A percentile compares a stretch with the other conserved stretches of the same genome.
Conservation (phyloP, 2,888 invertebrate species). For the Muschampia plurimacula region DNA sequence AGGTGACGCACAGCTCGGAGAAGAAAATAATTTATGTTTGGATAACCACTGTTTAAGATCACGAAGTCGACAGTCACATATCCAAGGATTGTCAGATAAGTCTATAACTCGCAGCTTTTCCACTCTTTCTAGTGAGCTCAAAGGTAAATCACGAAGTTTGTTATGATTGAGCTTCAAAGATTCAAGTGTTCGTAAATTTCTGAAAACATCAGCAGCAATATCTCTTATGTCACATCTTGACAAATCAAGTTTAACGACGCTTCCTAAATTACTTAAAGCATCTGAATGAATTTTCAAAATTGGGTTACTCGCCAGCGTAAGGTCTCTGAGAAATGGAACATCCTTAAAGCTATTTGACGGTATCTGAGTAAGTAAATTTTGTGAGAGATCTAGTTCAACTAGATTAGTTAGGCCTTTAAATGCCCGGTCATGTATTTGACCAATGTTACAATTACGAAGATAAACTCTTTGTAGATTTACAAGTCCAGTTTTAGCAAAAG, state of each 20-base stretch:
- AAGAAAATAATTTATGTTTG: constrained; percentile 91
- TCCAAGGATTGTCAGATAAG: constrained; percentile 95
- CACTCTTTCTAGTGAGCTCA: constrained; percentile 90
- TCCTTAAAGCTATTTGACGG: constrained; percentile 92
- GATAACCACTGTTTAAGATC: constrained; percentile 93
- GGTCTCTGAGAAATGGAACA: constrained; percentile 92
- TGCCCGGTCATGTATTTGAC: constrained; percentile 93
- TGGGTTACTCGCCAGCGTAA: constrained; percentile 93
- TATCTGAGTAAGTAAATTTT: constrained; percentile 92
- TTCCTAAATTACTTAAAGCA: constrained; percentile 90
- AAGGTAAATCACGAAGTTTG: constrained; percentile 89
- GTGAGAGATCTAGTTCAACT: constrained; percentile 94
- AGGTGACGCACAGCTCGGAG: constrained; percentile 91
- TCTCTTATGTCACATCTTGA: constrained; percentile 93
- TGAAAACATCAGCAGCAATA: constrained; percentile 90
- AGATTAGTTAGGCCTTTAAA: constrained; percentile 95
- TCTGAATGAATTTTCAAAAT: constrained; percentile 91
- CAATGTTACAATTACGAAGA: constrained; percentile 93
- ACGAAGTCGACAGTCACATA: constrained; percentile 93
- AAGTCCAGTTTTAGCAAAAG: constrained; percentile 92
- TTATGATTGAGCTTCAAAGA: constrained; percentile 93
- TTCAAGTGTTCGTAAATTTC: constrained; percentile 90
- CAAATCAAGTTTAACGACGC: constrained; percentile 93
- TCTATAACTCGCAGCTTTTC: constrained; percentile 92
- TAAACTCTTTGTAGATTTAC: constrained; percentile 95